phyloP scores from a whole-genome alignment of 2,797 vertebrate genomes.

The Melanotaenia parkinsoni region DNA sequence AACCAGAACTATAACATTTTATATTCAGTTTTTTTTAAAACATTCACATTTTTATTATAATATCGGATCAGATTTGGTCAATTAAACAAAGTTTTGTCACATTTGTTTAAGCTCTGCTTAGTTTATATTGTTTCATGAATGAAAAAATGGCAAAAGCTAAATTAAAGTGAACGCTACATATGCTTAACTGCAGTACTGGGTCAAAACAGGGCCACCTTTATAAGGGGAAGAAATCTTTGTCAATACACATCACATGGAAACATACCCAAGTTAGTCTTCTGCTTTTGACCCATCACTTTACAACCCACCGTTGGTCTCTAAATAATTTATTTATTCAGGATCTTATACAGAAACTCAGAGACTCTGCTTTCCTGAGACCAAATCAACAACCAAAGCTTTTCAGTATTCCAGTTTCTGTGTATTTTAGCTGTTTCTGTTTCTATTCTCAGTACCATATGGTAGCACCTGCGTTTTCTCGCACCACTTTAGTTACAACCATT shows the following conservation, averaged over 20 bases:
- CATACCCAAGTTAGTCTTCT: no score
- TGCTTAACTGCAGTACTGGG: no score
- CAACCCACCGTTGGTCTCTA: not conserved
- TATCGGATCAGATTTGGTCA: not conserved
- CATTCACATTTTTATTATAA: not conserved
- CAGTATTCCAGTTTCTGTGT: no score
- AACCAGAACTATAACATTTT: not conserved
- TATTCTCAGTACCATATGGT: slow-evolving; percentile 1
- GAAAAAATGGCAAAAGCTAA: not conserved
- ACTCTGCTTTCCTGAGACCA: not conserved
- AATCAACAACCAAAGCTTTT: not conserved
- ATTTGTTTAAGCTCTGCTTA: not conserved
- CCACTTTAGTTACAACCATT: slow-evolving; percentile 73
- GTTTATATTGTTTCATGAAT: not conserved
- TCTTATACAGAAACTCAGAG: not conserved
- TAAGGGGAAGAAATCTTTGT: no score
- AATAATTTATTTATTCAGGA: not conserved
- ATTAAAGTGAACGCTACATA: not conserved
- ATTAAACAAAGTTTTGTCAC: no score
- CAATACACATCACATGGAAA: no score
- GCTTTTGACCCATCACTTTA: no score
- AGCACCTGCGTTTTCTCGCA: slow-evolving; percentile 56
- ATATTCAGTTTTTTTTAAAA: not conserved
- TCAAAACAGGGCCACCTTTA: no score
- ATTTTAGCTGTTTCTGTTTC: not conserved